phyloP scores from a whole-genome alignment of 1,140 invertebrate genomes.

The Goniozus legneri region DNA sequence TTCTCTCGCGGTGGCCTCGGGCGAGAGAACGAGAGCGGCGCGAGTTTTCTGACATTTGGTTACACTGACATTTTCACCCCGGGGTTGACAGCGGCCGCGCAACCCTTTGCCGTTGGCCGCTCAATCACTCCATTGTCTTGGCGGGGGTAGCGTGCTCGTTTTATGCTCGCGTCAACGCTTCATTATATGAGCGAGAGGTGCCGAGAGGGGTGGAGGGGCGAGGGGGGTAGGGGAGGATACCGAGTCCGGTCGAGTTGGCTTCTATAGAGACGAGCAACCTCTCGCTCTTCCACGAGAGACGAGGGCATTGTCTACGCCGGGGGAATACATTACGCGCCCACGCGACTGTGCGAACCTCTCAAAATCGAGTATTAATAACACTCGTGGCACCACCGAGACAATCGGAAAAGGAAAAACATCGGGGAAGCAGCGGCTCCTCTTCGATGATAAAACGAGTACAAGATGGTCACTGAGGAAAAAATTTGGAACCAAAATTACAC shows the following conservation, averaged over 20 bases:
- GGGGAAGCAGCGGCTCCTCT: no score
- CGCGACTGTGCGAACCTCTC: conserved; percentile 19
- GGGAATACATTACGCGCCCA: conserved; percentile 52
- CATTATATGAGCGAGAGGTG: no score
- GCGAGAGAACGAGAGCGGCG: background rate
- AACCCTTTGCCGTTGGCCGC: conserved; percentile 48
- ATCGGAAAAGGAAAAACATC: no score
- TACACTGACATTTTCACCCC: conserved; percentile 51
- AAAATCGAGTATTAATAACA: no score
- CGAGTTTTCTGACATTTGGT: conserved; percentile 38
- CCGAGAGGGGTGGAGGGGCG: no score
- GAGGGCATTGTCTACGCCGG: conserved; percentile 51
- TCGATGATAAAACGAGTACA: no score
- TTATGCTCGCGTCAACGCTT: conserved; percentile 52
- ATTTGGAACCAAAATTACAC: no score
- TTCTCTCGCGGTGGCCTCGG: no score
- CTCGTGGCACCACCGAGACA: conserved; percentile 11
- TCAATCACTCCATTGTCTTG: conserved; percentile 52
- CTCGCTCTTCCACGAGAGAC: conserved; percentile 42
- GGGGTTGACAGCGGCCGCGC: conserved; percentile 44
- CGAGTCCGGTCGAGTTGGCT: conserved; percentile 40
- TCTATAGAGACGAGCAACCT: conserved; percentile 46
- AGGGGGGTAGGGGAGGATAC: no score
- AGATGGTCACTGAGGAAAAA: no score
- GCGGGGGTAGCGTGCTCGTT: conserved; percentile 44